These are phyloP conservation scores for Drosophila prolongata DNA, from an alignment of 2,888 invertebrate species.

Conservation along the genomic window DNA sequence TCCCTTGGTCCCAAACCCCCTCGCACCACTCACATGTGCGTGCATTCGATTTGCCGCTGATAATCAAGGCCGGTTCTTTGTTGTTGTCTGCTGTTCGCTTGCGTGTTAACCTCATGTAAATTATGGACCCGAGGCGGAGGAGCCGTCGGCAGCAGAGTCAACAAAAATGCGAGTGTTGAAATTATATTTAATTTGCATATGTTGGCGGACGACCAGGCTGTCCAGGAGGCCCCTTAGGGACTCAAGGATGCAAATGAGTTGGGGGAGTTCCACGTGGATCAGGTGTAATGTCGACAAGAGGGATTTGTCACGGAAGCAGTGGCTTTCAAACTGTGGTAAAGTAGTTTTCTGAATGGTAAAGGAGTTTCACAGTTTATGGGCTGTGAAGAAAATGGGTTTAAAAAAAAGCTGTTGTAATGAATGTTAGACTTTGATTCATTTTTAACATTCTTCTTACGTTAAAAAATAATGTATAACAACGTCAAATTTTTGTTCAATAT, in stretches of 20 bases:
- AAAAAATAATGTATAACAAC: no score
- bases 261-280: constrained; percentile 38
- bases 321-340: neutral
- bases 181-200: constrained; percentile 79
- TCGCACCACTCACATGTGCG: constrained; percentile 52
- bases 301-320: constrained; percentile 28
- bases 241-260: constrained; percentile 45
- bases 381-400: no score
- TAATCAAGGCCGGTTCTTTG: constrained; percentile 71
- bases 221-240: constrained; percentile 12
- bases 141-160: constrained; percentile 41
- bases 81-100: constrained; percentile 51
- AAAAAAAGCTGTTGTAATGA: no score
- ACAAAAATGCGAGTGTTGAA: constrained; percentile 76
- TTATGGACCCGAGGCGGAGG: constrained; percentile 58
- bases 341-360: neutral
- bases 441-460: no score
- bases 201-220: constrained; percentile 43
- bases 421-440: no score
- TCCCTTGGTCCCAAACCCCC: neutral
- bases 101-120: constrained; percentile 79
- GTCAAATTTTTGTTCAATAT: no score
- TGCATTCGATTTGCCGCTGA: constrained; percentile 65
- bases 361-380: no score
- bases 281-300: constrained; percentile 32